These are phyloP conservation scores for Heliangelus exortis DNA, from an alignment of 2,797 vertebrate genomes.

Conservation along the genomic window DNA sequence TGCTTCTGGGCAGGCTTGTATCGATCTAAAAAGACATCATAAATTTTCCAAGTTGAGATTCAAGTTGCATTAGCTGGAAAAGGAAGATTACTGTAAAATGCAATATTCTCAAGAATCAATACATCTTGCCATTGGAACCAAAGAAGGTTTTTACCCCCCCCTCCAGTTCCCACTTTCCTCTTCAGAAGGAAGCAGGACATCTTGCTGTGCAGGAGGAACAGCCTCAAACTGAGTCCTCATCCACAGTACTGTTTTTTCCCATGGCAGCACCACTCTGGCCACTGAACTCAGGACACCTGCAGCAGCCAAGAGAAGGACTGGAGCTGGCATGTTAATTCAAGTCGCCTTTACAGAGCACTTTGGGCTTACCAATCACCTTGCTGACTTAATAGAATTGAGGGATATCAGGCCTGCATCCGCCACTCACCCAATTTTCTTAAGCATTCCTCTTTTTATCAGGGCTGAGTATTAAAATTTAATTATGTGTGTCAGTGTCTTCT, in stretches of 20 bases:
- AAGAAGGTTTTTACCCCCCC: background rate
- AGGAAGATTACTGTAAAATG: constrained; percentile 28
- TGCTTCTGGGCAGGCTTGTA: constrained; percentile 28
- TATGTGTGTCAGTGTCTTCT: background rate
- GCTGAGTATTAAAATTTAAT: constrained; percentile 15
- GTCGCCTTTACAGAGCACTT: background rate
- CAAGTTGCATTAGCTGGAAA: constrained; percentile 54
- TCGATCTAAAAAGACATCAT: constrained; percentile 45
- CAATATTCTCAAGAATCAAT: constrained; percentile 56
- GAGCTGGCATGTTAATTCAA: background rate
- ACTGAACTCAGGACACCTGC: background rate
- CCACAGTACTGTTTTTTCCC: rapidly evolving
- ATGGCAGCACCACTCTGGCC: background rate
- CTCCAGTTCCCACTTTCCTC: rapidly evolving
- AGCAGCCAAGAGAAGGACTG: background rate
- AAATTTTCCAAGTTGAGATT: constrained; percentile 64
- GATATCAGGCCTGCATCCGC: background rate
- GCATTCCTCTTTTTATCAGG: background rate
- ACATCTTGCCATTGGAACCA: background rate
- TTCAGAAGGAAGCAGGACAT: background rate
- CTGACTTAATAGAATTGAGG: background rate
- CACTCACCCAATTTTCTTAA: background rate
- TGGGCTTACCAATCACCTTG: background rate
- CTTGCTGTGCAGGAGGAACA: background rate
- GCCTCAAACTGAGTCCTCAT: background rate